Evolutionary conservation across 2,888 invertebrate species (phyloP), one percentile per base, ranked within the genome.

Genomic region (Hypolimnas misippus): DNA sequence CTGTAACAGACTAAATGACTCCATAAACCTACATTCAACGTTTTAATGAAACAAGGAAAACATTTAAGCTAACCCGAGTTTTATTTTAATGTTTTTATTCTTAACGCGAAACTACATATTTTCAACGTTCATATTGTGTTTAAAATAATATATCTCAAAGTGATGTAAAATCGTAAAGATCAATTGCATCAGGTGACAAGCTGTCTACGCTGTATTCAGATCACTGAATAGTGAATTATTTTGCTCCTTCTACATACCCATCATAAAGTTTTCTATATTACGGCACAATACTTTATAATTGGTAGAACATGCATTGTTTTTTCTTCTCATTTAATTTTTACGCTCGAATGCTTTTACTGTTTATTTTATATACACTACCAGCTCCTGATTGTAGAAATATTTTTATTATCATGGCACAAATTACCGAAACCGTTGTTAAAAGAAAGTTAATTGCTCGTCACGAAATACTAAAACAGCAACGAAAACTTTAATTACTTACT

Each of bases 1-100:
- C 52, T 42, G 25, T 51, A 51, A 52, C 33, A 31, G 33, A 40
- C 52, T 35, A 57, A 35, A 51, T 38, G 57, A 14, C 31, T 44
- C 14, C 51, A 52, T 53, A 54, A 57, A 53, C 38, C n/a, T 33
- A 54, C 16, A 57, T 57, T 62, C 46, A 63, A 53, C 29, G 49
- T 14, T 38, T 31, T 5, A 19, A 57, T 16, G 25, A 53, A 46
- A 33, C 50, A 35, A 21, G 21, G 21, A 42, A 63, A 40, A 33
- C 6, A 52, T 10, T 17, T 0, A 4, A 40, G 16, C 1, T 16
- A 17, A 10, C 17, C 1, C 14, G 16, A 42, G 35, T 35, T n/a
- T 35, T n/a, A 12, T n/a, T 25, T 25, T 25, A 25, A 25, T 25
- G 3, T 5, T 25, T 25, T 25, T 25, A 3, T 5, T 25, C 3